phyloP scores from a whole-genome alignment of 2,797 vertebrate genomes.

The Gephyroberyx darwinii region DNA sequence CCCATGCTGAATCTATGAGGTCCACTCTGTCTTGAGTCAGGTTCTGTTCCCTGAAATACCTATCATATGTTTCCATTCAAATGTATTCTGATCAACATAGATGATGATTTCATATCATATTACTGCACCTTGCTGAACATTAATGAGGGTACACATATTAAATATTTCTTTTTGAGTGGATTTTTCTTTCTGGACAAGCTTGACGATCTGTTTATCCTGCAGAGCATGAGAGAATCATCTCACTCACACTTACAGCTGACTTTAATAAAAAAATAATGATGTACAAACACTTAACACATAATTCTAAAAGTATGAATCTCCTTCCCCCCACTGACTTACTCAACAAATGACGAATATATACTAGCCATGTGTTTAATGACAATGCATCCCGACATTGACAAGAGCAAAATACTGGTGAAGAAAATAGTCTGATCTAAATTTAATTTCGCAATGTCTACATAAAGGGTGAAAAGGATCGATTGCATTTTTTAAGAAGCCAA shows the following conservation, averaged over 20 bases:
- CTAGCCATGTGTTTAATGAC: slow-evolving; percentile 44
- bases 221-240: slow-evolving; percentile 54
- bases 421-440: too few species aligned
- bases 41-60: slow-evolving; percentile 37
- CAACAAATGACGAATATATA: slow-evolving; percentile 62
- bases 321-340: slow-evolving; percentile 60
- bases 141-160: slow-evolving; percentile 34
- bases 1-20: slow-evolving; percentile 34
- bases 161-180: slow-evolving; percentile 33
- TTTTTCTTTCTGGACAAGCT: slow-evolving; percentile 26
- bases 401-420: too few species aligned
- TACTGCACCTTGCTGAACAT: slow-evolving; percentile 1
- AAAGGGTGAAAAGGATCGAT: too few species aligned
- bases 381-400: too few species aligned
- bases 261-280: slow-evolving; percentile 82
- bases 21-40: slow-evolving; percentile 51
- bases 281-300: slow-evolving; percentile 77
- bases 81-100: slow-evolving; percentile 21
- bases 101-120: slow-evolving; percentile 27
- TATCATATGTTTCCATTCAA: slow-evolving; percentile 27
- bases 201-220: slow-evolving; percentile 77
- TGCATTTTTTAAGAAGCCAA: too few species aligned
- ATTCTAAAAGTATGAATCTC: slow-evolving; percentile 71
- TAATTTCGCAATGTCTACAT: too few species aligned
- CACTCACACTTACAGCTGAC: slow-evolving; percentile 66